Base-by-base conservation (phyloP, 2,888 invertebrate genomes). In the Biston betularia region DNA sequence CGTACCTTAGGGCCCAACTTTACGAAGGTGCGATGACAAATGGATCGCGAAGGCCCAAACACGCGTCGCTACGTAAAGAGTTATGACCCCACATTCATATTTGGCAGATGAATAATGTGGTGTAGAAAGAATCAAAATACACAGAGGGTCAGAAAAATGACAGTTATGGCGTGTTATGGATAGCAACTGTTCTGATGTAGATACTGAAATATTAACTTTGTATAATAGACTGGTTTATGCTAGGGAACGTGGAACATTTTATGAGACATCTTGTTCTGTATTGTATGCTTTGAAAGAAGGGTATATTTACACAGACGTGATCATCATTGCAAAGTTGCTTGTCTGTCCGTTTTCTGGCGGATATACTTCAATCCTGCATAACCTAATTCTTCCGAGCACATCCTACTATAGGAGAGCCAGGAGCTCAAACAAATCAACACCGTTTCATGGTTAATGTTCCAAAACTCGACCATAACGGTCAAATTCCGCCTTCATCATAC, bases 51-150 rank as follows among this genome's bases (percentile, higher is more conserved):
- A 70, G 70, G 77, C 77, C 65, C 74, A 77, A 58, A 58, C 58
- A 49, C 49, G 14, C 58, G 77, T 79, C 79, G 79, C 81, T 79
- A 81, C 79, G 79, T 83, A 80, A 80, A 83, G 85, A 86, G 81
- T 85, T 83, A 86, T 85, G 79, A 74, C 65, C 65, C 46, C 50
- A 79, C 76, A 81, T 82, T 80, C 81, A 80, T 81, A 78, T 76
- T 74, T 80, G 84, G 76, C 86, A 84, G 81, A 77, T 80, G 81
- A 85, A 80, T 84, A 85, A 86, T 83, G 76, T 74, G 76, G 70
- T 76, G 75, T 68, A 71, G 72, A 78, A 80, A 73, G 76, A 80
- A 81, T 80, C 79, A 77, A 77, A 78, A 81, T 77, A 79, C 74
- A 69, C 70, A 74, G 72, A 74, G 70, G 75, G 70, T 73, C 71